A percentile compares a stretch with the other conserved stretches of the same genome.
Evolutionary conservation across 2,888 invertebrate species (phyloP).

Genomic region (Tetrapedia diversipes): DNA sequence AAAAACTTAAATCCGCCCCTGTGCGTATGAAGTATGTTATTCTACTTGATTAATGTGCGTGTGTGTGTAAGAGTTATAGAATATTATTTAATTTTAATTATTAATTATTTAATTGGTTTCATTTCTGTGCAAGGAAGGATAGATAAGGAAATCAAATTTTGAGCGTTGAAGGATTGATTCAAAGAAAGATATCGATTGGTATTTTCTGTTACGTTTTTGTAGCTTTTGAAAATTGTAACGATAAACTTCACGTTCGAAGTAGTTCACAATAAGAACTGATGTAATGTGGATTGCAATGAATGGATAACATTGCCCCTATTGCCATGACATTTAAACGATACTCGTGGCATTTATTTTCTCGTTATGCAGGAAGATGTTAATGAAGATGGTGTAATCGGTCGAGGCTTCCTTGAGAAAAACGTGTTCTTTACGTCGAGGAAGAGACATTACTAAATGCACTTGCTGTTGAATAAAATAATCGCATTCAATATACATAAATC

Average conservation of each 20-base stretch:
- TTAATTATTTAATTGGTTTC: too few relatives aligned
- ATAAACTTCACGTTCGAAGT: background rate
- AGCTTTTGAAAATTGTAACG: background rate
- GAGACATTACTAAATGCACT: background rate
- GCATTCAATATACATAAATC: too few relatives aligned
- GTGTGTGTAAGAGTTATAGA: too few relatives aligned
- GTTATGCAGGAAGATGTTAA: conserved; percentile 11
- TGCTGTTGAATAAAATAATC: background rate
- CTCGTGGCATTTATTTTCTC: background rate
- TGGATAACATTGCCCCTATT: background rate
- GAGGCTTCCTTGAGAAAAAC: background rate
- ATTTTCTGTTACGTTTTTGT: too few relatives aligned
- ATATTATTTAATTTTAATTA: too few relatives aligned
- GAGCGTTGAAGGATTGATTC: too few relatives aligned
- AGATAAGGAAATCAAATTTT: too few relatives aligned
- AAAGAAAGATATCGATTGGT: too few relatives aligned
- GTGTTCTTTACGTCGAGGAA: background rate
- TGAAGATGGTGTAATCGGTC: background rate
- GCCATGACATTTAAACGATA: conserved; percentile 22
- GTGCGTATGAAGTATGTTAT: too few relatives aligned
- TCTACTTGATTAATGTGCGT: too few relatives aligned
- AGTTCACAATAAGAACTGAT: background rate
- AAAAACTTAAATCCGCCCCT: too few relatives aligned
- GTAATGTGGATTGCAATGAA: background rate
- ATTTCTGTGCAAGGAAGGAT: too few relatives aligned